A percentile compares a stretch with the other conserved stretches of the same genome.
Conservation (phyloP, 2,888 invertebrate genomes). For the Microctonus brassicae region DNA sequence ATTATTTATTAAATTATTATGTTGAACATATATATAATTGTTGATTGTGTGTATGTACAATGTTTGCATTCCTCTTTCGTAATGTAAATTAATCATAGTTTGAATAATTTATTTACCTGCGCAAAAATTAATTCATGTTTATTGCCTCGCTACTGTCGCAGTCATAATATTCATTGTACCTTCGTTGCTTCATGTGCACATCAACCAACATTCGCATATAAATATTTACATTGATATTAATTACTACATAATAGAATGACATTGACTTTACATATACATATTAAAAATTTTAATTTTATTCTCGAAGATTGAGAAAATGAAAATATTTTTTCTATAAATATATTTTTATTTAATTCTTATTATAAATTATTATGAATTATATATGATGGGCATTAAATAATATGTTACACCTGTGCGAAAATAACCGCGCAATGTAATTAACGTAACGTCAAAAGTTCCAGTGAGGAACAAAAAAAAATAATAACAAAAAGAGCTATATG, state of each 20-base stretch:
- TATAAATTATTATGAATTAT: too few species aligned
- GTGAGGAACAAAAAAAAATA: too few species aligned
- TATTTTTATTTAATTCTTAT: too few species aligned
- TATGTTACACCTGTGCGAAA: too few species aligned
- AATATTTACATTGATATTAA: background rate
- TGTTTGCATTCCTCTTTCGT: background rate
- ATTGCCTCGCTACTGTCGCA: background rate
- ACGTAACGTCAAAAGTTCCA: too few species aligned
- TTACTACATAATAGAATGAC: too few species aligned
- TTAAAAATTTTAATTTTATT: too few species aligned
- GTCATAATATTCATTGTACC: background rate
- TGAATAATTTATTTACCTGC: constrained; percentile 13
- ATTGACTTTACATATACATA: too few species aligned
- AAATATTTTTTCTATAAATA: too few species aligned
- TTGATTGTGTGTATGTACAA: background rate
- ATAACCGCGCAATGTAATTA: too few species aligned
- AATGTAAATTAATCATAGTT: background rate
- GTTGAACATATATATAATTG: background rate
- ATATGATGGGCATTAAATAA: too few species aligned
- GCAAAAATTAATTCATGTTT: constrained; percentile 17
- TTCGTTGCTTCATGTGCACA: background rate
- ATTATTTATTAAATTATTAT: background rate
- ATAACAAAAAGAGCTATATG: background rate
- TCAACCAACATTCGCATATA: background rate
- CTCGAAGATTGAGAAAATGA: too few species aligned